Percentiles rank a stretch among this genome's conserved stretches.
These are phyloP conservation scores for Pungitius pungitius DNA, from an alignment of 2,113 vertebrate genomes.

Conservation along the genomic window DNA sequence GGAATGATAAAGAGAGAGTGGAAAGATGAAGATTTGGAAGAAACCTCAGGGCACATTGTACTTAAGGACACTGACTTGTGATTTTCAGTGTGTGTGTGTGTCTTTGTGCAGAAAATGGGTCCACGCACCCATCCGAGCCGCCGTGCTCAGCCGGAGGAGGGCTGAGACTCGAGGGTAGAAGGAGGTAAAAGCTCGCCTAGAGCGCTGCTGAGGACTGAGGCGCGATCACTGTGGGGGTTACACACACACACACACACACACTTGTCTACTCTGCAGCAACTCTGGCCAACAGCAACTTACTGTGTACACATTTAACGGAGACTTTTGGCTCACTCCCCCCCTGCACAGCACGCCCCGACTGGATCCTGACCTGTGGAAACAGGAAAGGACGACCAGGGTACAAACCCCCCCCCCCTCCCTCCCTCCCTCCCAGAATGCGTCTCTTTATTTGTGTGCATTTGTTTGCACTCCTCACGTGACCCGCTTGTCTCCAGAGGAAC, in stretches of 20 bases:
- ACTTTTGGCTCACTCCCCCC: conserved; percentile 40
- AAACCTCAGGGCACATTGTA: conserved; percentile 47
- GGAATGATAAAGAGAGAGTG: conserved; percentile 53
- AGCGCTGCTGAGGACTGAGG: conserved; percentile 38
- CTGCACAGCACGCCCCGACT: conserved; percentile 45
- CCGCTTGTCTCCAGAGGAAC: conserved; percentile 47
- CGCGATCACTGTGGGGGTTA: conserved; percentile 41
- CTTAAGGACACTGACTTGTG: conserved; percentile 28
- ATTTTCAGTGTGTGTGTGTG: conserved; percentile 17
- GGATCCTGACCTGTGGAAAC: conserved; percentile 63
- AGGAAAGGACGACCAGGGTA: conserved; percentile 53
- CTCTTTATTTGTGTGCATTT: conserved; percentile 51
- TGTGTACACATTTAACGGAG: conserved; percentile 52
- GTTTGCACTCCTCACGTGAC: conserved; percentile 40
- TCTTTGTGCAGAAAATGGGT: conserved; percentile 34
- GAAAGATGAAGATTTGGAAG: conserved; percentile 54
- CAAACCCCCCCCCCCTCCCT: too few species aligned
- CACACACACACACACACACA: conserved; percentile 47
- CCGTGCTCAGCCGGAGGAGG: conserved; percentile 44
- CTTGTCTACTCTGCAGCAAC: conserved; percentile 24
- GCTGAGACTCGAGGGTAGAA: conserved; percentile 32
- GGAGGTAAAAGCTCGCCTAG: conserved; percentile 39
- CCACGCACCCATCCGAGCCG: conserved; percentile 31
- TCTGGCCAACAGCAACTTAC: conserved; percentile 48
- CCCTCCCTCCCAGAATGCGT: too few species aligned